Percentiles rank a stretch among this genome's conserved stretches.
Conservation (phyloP, 2,888 invertebrate species). For the Aradus depressus region DNA sequence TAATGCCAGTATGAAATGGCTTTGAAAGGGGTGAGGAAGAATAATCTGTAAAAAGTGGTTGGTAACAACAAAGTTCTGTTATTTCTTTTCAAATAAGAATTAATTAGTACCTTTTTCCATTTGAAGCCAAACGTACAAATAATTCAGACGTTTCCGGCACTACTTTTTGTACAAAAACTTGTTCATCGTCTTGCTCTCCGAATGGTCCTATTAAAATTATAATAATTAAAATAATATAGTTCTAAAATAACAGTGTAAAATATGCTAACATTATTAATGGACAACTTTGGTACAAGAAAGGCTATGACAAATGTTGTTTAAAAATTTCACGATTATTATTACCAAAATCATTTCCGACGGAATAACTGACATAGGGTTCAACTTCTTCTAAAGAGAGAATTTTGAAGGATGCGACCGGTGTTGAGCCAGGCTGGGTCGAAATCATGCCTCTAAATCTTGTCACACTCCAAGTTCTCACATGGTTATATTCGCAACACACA, state of each 20-base stretch:
- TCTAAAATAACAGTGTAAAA: no score
- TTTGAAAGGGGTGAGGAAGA: no score
- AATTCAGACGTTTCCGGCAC: constrained; percentile 93
- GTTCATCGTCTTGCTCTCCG: constrained; percentile 96
- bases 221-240: constrained; percentile 2
- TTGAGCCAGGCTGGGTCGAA: constrained; percentile 95
- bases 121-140: constrained; percentile 87
- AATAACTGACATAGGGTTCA: constrained; percentile 52
- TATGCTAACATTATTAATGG: no score
- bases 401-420: constrained; percentile 94
- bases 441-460: constrained; percentile 97
- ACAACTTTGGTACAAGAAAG: no score
- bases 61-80: constrained; percentile 1
- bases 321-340: no score
- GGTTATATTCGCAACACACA: constrained; percentile 95
- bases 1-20: no score
- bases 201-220: constrained; percentile 58
- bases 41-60: no score
- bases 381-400: constrained; percentile 71
- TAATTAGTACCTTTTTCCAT: constrained; percentile 85
- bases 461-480: constrained; percentile 94
- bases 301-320: no score
- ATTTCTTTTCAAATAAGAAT: constrained; percentile 4
- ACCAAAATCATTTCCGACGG: constrained; percentile 58
- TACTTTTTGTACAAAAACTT: constrained; percentile 95